phyloP scores from a whole-genome alignment of 2,888 invertebrate species.

The Zelleria hepariella region DNA sequence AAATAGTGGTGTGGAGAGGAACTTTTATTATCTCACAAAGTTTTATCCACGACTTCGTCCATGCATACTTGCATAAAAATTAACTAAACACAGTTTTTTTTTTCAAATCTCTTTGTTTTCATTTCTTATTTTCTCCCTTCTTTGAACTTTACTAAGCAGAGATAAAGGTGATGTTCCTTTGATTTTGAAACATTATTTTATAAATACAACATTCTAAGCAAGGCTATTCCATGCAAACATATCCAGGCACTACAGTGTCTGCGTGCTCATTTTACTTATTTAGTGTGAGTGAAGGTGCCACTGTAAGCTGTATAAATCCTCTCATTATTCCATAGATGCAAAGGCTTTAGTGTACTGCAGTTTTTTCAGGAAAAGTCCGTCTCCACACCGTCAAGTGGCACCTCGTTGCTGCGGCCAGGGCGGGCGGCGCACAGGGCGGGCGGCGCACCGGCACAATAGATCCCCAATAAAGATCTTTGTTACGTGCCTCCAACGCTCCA shows the following conservation, averaged over 20 bases:
- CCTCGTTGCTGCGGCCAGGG: slow-evolving; percentile 58
- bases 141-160: no score
- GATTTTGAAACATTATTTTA: background rate
- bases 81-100: background rate
- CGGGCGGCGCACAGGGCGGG: slow-evolving; percentile 37
- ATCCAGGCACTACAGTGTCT: background rate
- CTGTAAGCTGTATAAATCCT: no score
- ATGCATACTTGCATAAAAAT: no score
- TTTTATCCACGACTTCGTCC: no score
- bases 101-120: no score
- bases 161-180: no score
- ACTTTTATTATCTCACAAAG: background rate
- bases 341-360: background rate
- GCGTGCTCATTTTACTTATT: background rate
- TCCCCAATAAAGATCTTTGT: slow-evolving; percentile 39
- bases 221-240: background rate
- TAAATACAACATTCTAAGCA: background rate
- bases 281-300: no score
- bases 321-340: background rate
- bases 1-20: background rate
- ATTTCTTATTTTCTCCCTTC: no score
- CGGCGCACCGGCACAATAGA: slow-evolving; percentile 52
- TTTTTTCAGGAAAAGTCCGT: slow-evolving; percentile 10
- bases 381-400: slow-evolving; percentile 18
- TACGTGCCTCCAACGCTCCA: slow-evolving; percentile 48